Evolutionary conservation across 2,797 vertebrate genomes (phyloP), one percentile per base, ranked within the genome.

Genomic region (Antennarius maculatus): DNA sequence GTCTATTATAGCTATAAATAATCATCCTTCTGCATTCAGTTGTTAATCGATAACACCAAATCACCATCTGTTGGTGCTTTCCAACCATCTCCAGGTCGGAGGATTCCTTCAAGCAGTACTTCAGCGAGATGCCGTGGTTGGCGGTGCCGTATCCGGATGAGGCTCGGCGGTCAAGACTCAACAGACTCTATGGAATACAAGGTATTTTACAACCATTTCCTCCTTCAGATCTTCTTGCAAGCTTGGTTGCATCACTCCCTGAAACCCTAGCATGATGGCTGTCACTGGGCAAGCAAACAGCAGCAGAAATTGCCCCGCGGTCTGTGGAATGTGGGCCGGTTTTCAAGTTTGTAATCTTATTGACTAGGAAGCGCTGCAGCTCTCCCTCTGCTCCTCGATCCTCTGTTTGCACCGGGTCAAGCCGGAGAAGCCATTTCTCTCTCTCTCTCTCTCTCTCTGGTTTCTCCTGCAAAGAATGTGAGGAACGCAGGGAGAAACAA

Each of bases 51-150:
- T 10, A 57, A 14, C 37, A 10, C 29, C 17, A 3, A 27, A 45
- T 61, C 49, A 47, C 34, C 48, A 6, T 54, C 43, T 73, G 37
- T 13, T 42, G 34, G 1, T 56, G 14, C 39, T 67, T 46, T 52
- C 47, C 9, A 2, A 41, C 31, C 43, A 4, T 10, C 13, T 58
- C 3, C 71, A 99, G 97, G 92, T 99, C 97, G 9, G 98, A 99
- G 90, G 98, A 99, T 74, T 99, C 98, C 1, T 99, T 99, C 86
- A 95, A 95, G 74, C 97, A 99, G 93, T 99, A 99, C 86, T 99
- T 99, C 93, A 98, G 95, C 0, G 98, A 99, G 93, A 99, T 99
- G 98, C 97, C 98, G 9, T 99, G 97, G 98, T 79, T 97, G 13
- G 97, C 97, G 0, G 92, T 99, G 58, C 97, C 98, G 0, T 99